Base-by-base conservation (phyloP, 1,140 invertebrate species). In the Eriosoma lanigerum region DNA sequence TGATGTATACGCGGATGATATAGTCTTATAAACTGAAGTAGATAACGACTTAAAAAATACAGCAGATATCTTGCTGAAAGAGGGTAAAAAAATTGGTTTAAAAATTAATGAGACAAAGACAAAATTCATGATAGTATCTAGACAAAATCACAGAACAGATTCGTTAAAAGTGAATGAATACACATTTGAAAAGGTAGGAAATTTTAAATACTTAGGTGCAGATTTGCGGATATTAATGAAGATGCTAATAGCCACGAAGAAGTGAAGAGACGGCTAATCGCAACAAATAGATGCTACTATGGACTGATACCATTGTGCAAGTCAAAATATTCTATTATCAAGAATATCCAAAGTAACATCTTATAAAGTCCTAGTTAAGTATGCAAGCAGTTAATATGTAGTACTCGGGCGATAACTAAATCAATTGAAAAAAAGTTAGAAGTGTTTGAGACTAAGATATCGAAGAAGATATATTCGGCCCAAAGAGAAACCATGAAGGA, bases 181-280 rank as follows among this genome's bases (percentile, higher is more conserved):
- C 60, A 62, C 19, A 17, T 62, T 62, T 62, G 13, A 62, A 62
- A 62, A 17, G 60, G 60, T 26, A 32, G 17, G 60, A 62, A 32
- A 62, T 62, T 62, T 62, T 62, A 62, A 62, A 62, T 62, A 62
- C 29, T 62, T 32, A 26, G 29, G n/a, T n/a, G n/a, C n/a, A n/a
- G n/a, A n/a, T n/a, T n/a, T 62, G 60, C 52, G 21, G n/a, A 24
- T 56, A 56, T 52, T 52, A 52, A 52, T 52, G 50, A 52, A 6
- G 50, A 60, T 29, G 58, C 58, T 12, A 60, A 60, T 60, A 58
- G 21, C 58, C 58, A 60, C 58, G 58, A 60, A 29, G 58, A 26
- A 60, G 24, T 60, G 21, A 60, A 60, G 26, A 60, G 58, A 62
- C 60, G 26, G n/a, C 26, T 62, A 5, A 62, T 62, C 26, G 26